A percentile compares a stretch with the other conserved stretches of the same genome.
These are phyloP conservation scores for Xestoiulus laeticollis DNA, from an alignment of 2,888 invertebrate species.

Conservation along the genomic window DNA sequence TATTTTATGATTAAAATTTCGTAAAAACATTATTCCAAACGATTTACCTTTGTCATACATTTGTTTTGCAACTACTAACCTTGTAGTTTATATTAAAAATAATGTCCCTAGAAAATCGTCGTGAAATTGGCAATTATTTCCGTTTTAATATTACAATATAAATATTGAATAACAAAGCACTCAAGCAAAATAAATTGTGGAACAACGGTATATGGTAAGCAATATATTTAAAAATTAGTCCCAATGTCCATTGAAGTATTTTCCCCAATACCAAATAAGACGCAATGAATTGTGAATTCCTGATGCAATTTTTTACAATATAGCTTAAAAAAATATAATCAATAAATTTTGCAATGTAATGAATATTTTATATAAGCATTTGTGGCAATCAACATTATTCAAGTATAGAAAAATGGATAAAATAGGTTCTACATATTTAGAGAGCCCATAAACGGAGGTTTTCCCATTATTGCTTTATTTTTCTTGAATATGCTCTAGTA, in stretches of 20 bases:
- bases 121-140: too few species aligned
- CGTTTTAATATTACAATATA: too few species aligned
- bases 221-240: background rate
- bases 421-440: background rate
- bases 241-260: background rate
- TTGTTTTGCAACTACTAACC: too few species aligned
- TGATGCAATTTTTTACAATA: background rate
- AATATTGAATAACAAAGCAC: too few species aligned
- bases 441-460: background rate
- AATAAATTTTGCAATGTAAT: background rate
- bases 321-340: background rate
- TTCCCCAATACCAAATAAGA: background rate
- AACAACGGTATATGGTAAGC: too few species aligned
- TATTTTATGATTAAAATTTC: too few species aligned
- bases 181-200: too few species aligned
- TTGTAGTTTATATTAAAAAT: too few species aligned
- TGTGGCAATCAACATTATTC: background rate
- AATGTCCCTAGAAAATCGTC: too few species aligned
- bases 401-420: background rate
- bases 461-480: background rate
- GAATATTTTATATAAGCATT: background rate
- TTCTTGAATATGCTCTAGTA: background rate
- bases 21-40: too few species aligned
- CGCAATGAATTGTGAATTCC: background rate
- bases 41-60: too few species aligned